Conservation (phyloP, 1,140 invertebrate genomes). For the Anthonomus grandis region DNA sequence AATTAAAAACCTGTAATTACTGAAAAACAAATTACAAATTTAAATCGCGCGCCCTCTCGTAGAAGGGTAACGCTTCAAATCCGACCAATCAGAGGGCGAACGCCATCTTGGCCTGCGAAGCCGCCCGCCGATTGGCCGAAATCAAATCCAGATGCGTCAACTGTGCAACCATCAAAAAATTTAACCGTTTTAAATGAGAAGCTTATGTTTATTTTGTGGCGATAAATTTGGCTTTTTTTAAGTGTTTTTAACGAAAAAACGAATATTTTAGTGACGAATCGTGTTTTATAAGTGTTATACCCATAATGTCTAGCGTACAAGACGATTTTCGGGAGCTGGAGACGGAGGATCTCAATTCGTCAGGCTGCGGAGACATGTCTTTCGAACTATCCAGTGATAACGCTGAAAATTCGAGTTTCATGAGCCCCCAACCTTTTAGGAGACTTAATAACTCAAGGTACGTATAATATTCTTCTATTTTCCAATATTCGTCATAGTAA, state of each 20-base stretch:
- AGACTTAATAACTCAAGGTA: slow-evolving; percentile 30
- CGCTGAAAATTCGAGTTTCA: slow-evolving; percentile 11
- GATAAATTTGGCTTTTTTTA: slow-evolving; percentile 10
- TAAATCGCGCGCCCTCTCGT: not conserved
- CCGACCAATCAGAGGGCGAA: slow-evolving; percentile 10
- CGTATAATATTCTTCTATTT: too few relatives aligned
- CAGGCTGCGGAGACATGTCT: slow-evolving; percentile 41
- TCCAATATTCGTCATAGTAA: too few relatives aligned
- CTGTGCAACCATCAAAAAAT: too few relatives aligned
- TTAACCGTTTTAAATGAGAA: slow-evolving; percentile 31
- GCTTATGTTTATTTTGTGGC: slow-evolving; percentile 28
- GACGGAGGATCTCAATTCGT: slow-evolving; percentile 39
- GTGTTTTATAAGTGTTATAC: not conserved
- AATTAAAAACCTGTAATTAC: too few relatives aligned
- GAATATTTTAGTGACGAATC: slow-evolving; percentile 3
- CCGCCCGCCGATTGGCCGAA: slow-evolving; percentile 27
- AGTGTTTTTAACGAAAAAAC: slow-evolving; percentile 1
- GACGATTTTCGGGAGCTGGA: slow-evolving; percentile 28
- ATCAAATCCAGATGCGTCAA: slow-evolving; percentile 36
- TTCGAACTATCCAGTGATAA: slow-evolving; percentile 42
- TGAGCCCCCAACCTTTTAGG: slow-evolving; percentile 19
- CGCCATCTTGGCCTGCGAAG: slow-evolving; percentile 6
- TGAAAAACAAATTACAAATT: not conserved
- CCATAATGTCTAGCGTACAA: slow-evolving; percentile 26
- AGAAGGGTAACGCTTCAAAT: too few relatives aligned